phyloP scores from a whole-genome alignment of 2,113 vertebrate genomes.

The Craseonycteris thonglongyai region DNA sequence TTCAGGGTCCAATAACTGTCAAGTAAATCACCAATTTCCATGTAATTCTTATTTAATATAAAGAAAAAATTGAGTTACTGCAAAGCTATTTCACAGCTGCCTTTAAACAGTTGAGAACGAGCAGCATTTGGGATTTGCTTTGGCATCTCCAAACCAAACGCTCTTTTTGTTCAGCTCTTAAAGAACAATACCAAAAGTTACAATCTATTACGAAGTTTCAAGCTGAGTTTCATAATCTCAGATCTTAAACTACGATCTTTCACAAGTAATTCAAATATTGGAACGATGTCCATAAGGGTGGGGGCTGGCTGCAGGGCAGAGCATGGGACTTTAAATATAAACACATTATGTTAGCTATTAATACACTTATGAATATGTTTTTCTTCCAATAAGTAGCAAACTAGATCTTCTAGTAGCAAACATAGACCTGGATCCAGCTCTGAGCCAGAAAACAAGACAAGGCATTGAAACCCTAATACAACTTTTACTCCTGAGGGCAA shows the following conservation, averaged over 20 bases:
- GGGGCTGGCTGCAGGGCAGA: neutral
- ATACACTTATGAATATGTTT: neutral
- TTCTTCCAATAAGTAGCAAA: neutral
- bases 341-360: neutral
- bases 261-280: neutral
- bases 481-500: no score
- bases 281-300: neutral
- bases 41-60: slow-evolving; percentile 64
- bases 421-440: no score
- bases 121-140: neutral
- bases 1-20: slow-evolving; percentile 59
- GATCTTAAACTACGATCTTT: neutral
- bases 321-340: neutral
- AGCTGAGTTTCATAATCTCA: neutral
- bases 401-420: neutral
- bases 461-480: no score
- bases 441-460: no score
- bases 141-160: neutral
- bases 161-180: neutral
- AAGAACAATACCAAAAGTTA: neutral
- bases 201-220: slow-evolving; percentile 5
- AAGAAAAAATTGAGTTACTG: slow-evolving; percentile 58
- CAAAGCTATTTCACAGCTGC: slow-evolving; percentile 62
- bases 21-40: slow-evolving; percentile 67
- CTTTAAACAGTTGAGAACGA: slow-evolving; percentile 16